A percentile compares a stretch with the other conserved stretches of the same genome.
phyloP scores from a whole-genome alignment of 2,888 invertebrate species.

The Schrankia costaestrigalis region DNA sequence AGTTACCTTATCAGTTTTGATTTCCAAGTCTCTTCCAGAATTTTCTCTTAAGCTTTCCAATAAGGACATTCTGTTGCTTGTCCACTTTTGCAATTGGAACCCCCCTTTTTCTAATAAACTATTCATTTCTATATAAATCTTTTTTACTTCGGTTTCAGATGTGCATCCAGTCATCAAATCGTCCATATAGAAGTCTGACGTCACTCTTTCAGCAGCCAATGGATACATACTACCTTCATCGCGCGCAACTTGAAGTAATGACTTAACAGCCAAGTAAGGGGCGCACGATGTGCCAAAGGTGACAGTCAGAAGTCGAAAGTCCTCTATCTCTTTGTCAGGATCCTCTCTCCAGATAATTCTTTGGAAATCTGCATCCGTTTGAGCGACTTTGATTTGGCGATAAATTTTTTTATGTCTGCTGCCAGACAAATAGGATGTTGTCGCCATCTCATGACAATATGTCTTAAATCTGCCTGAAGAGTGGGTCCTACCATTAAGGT shows the following conservation, averaged over 20 bases:
- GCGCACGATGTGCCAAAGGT: slow-evolving; percentile 21
- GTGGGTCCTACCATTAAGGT: slow-evolving; percentile 25
- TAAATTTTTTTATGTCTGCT: slow-evolving; percentile 36
- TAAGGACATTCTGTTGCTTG: background rate
- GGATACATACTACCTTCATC: slow-evolving; percentile 9
- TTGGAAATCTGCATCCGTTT: slow-evolving; percentile 8
- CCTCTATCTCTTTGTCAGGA: slow-evolving; percentile 5
- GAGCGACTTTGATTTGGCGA: slow-evolving; percentile 13
- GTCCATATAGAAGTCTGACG: slow-evolving; percentile 2
- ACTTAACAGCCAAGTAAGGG: slow-evolving; percentile 10
- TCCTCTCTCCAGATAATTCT: slow-evolving; percentile 8
- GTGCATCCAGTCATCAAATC: slow-evolving; percentile 3
- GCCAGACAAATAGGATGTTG: slow-evolving; percentile 24
- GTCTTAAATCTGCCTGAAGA: slow-evolving; percentile 25
- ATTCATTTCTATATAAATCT: background rate
- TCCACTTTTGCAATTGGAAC: slow-evolving; percentile 1
- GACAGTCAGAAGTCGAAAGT: slow-evolving; percentile 12
- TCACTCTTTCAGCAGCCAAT: background rate
- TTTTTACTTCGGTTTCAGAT: background rate
- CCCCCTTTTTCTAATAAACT: background rate
- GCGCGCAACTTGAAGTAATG: slow-evolving; percentile 1
- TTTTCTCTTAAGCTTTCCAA: too few species aligned
- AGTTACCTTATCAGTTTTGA: too few species aligned
- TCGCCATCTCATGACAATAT: slow-evolving; percentile 29
- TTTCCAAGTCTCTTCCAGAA: too few species aligned